Base-by-base conservation (phyloP, 2,113 vertebrate genomes). In the Chelonoidis abingdonii region DNA sequence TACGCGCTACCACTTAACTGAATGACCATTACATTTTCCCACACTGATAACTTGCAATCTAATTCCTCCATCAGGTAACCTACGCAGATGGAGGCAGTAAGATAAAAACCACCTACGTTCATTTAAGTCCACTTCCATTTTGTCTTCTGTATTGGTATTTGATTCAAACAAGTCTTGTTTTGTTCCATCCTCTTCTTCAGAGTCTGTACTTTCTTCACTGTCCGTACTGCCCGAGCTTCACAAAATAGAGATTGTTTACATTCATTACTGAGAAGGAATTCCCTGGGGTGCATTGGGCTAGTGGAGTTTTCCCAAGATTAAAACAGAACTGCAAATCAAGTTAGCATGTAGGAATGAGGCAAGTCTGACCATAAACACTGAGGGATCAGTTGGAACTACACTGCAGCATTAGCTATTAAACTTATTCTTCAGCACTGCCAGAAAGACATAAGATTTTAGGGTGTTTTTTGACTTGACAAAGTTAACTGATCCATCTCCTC, bases 171-270 rank as follows among this genome's bases (percentile, higher is more conserved):
- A 88, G 92, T 99, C 99, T 88, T 99, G 99, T 93, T 99, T 99
- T 4, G 97, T 84, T 88, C 98, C 99, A 84, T 99, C 99, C 89
- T 99, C 99, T n/a, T 99, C 99, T 96, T 99, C 99, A 0, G 99
- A 99, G 96, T 99, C 99, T 59, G 99, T 99, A 94, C 99, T 99
- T 95, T 99, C 99, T 96, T 99, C 99, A 9, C 99, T 99, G 98
- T 99, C 99, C 1, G 99, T 99, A 95, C 99, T 99, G 92, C 99
- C 99, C 49, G 99, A 99, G 97, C 99, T 99, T 97, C 98, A 44
- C 94, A 89, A 95, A 0, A 87, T 6, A 93, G 27, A 80, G 35
- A 92, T 0, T 83, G 50, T 88, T 99, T 54, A 94, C 3, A 47
- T 84, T 88, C 3, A 84, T 27, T 1, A 22, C 80, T 94, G 27